Percentiles rank a stretch among this genome's conserved stretches.
Conservation (phyloP, 2,888 invertebrate genomes). For the Plusia festucae region DNA sequence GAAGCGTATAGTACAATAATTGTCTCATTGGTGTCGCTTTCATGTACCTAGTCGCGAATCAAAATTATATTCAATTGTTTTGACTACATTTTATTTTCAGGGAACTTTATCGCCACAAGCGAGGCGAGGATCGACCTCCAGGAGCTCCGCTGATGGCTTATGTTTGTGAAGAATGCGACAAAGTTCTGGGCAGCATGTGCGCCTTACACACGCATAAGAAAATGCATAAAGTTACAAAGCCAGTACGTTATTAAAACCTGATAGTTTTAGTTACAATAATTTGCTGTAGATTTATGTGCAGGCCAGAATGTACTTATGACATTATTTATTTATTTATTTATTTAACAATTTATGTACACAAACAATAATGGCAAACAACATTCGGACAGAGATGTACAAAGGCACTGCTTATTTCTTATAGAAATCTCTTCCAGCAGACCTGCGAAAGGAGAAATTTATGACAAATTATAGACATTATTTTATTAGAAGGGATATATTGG, state of each 20-base stretch:
- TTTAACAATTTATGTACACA: no score
- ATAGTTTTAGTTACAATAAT: conserved; percentile 15
- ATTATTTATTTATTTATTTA: no score
- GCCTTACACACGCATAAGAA: conserved; percentile 88
- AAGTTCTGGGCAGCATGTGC: conserved; percentile 87
- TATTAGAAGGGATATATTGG: no score
- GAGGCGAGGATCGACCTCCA: conserved; percentile 82
- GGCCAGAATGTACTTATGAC: no score
- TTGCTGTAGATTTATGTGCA: no score
- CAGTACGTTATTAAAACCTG: conserved; percentile 74
- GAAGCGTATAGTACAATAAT: not conserved
- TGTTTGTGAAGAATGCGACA: conserved; percentile 89
- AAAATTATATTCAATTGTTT: not conserved
- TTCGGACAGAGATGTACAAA: no score
- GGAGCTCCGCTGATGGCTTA: conserved; percentile 84
- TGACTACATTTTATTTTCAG: conserved; percentile 58
- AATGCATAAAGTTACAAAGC: conserved; percentile 87
- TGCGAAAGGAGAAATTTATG: no score
- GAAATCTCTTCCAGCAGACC: no score
- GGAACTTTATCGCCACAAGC: conserved; percentile 83
- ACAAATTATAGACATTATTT: no score
- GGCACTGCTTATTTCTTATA: no score
- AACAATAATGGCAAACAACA: no score
- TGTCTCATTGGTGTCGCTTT: not conserved
- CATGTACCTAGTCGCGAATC: not conserved